phyloP scores from a whole-genome alignment of 2,797 vertebrate species.

The Gymnothorax javanicus region DNA sequence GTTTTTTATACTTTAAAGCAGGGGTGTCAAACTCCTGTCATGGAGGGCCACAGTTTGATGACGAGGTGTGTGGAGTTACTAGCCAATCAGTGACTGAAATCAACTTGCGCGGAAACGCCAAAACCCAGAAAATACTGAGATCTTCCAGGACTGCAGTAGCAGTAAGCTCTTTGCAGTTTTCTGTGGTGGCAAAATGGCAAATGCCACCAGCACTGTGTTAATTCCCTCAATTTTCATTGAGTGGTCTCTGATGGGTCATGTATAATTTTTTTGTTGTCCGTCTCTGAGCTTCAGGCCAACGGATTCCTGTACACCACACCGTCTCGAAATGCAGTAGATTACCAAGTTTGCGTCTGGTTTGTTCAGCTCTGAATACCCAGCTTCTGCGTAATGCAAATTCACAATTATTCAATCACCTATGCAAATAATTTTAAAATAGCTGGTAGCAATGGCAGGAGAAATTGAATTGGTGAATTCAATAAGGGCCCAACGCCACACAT shows the following conservation, averaged over 20 bases:
- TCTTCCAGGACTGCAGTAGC: not conserved
- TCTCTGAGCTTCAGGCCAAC: not conserved
- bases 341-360: not conserved
- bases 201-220: not conserved
- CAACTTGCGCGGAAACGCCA: too few species aligned
- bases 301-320: not conserved
- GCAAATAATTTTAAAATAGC: not conserved
- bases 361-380: not conserved
- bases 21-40: too few species aligned
- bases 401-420: not conserved
- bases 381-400: not conserved
- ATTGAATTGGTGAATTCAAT: too few species aligned
- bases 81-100: too few species aligned
- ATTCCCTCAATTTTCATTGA: not conserved
- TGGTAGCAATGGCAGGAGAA: too few species aligned
- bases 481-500: too few species aligned
- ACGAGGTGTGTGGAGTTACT: too few species aligned
- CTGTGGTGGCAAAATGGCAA: not conserved
- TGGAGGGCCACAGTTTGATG: too few species aligned
- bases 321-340: not conserved
- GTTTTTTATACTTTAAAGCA: too few species aligned
- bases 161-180: not conserved
- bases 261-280: not conserved
- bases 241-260: not conserved
- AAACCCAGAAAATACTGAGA: too few species aligned